Evolutionary conservation across 1,140 invertebrate genomes (phyloP), one percentile per base, ranked within the genome.

Genomic region (Bicyclus anynana): DNA sequence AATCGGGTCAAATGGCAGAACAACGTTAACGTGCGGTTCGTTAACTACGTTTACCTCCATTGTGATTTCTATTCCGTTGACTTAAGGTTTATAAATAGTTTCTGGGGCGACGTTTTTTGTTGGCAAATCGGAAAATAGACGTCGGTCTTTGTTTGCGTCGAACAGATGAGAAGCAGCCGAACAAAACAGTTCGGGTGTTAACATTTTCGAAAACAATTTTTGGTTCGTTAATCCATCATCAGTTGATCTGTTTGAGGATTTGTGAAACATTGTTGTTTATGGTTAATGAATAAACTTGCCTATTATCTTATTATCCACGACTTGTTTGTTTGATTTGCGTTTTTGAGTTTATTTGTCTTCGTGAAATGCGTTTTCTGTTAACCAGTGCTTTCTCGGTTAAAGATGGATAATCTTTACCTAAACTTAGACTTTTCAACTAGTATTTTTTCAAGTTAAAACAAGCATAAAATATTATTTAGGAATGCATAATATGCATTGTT

Each of bases 131-230:
- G 58, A 35, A 64, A 66, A 70, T 65, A 68, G 62, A 62, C 53
- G 60, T 62, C 55, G 53, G 59, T 70, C 67, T 77, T 67, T 80
- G 73, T 82, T 79, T 75, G 69, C 53, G 51, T 49, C 69, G 67
- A 79, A 75, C 69, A 72, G 77, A 85, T 75, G 69, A 74, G 76
- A 69, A 67, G 69, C 77, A 81, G 72, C 77, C 72, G 77, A 65
- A 65, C 47, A 65, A 77, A 77, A 78, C 70, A 72, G 67, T 79
- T 65, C 53, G 60, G 63, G 62, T 67, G 67, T 71, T 69, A 71
- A 65, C 55, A 59, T 68, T 74, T 70, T 69, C 70, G 63, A 67
- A 66, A 67, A 65, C 62, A 69, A 67, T 74, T 75, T 80, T 72
- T 69, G 62, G 54, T 67, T 69, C 65, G 71, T 80, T 78, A 80